phyloP scores from a whole-genome alignment of 2,113 vertebrate genomes.

The Gadus chalcogrammus region DNA sequence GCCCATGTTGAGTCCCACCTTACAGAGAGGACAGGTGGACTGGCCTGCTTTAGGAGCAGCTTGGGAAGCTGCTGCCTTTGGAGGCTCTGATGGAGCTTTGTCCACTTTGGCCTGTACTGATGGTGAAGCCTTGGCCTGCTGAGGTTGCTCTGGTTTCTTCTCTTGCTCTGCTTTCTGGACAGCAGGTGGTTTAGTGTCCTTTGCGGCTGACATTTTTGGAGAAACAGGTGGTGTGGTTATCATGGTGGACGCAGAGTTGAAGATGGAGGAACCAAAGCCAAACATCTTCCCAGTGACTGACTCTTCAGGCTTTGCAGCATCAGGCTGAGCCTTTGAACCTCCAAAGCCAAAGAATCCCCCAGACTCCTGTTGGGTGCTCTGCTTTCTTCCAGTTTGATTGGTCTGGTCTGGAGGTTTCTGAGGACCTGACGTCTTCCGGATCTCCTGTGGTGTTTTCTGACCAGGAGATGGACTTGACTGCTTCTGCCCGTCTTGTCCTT shows the following conservation, averaged over 20 bases:
- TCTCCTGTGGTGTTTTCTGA: conserved; percentile 32
- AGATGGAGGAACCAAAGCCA: conserved; percentile 70
- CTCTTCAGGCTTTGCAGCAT: conserved; percentile 50
- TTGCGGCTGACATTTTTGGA: conserved; percentile 64
- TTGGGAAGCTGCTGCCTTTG: conserved; percentile 43
- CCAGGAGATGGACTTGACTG: conserved; percentile 15
- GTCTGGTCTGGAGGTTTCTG: conserved; percentile 52
- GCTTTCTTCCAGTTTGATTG: conserved; percentile 46
- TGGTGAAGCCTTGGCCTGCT: conserved; percentile 56
- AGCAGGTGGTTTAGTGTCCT: conserved; percentile 44
- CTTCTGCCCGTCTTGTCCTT: conserved; percentile 36
- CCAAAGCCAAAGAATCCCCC: conserved; percentile 72
- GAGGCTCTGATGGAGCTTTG: conserved; percentile 41
- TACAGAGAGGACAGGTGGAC: conserved; percentile 84
- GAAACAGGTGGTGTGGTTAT: conserved; percentile 64
- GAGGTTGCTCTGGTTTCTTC: conserved; percentile 59
- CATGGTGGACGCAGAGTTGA: conserved; percentile 70
- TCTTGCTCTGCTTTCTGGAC: conserved; percentile 48
- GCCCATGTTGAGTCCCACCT: conserved; percentile 78
- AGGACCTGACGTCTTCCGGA: conserved; percentile 48
- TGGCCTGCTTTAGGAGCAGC: conserved; percentile 35
- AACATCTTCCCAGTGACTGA: conserved; percentile 73
- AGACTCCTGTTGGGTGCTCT: conserved; percentile 69
- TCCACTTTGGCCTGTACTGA: conserved; percentile 39
- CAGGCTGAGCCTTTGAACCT: conserved; percentile 45